These are phyloP conservation scores for Tetrapedia diversipes DNA, from an alignment of 2,888 invertebrate genomes.

Conservation along the genomic window DNA sequence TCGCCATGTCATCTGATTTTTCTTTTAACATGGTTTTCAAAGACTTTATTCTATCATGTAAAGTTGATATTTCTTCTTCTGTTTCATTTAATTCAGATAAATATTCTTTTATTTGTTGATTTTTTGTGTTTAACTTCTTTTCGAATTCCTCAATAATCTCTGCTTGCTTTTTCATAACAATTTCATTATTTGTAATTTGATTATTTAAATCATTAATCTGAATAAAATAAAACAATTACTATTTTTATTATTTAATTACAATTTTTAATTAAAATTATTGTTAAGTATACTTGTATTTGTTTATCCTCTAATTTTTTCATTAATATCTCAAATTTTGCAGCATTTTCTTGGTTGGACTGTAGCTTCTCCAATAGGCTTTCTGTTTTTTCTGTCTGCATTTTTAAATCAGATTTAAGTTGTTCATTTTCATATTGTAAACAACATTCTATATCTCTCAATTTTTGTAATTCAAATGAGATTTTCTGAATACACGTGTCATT, in stretches of 20 bases:
- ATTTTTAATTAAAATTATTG: neutral
- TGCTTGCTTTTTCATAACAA: constrained; percentile 55
- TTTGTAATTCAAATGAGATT: constrained; percentile 48
- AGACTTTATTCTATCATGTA: constrained; percentile 67
- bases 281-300: constrained; percentile 41
- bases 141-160: constrained; percentile 65
- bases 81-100: constrained; percentile 67
- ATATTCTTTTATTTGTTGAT: constrained; percentile 63
- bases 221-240: constrained; percentile 16
- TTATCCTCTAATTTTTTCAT: constrained; percentile 41
- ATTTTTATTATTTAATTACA: neutral
- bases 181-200: constrained; percentile 57
- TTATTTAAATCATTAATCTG: constrained; percentile 54
- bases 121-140: constrained; percentile 63
- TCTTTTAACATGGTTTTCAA: constrained; percentile 71
- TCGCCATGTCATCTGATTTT: constrained; percentile 72
- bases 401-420: constrained; percentile 58
- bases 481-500: constrained; percentile 39
- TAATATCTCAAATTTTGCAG: constrained; percentile 44
- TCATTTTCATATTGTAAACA: constrained; percentile 60
- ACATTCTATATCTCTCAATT: constrained; percentile 41
- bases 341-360: constrained; percentile 61
- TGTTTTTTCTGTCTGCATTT: constrained; percentile 48
- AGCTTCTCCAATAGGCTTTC: constrained; percentile 62
- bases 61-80: constrained; percentile 64